Conservation (phyloP, 1,140 invertebrate genomes). For the Aphis craccivora region DNA sequence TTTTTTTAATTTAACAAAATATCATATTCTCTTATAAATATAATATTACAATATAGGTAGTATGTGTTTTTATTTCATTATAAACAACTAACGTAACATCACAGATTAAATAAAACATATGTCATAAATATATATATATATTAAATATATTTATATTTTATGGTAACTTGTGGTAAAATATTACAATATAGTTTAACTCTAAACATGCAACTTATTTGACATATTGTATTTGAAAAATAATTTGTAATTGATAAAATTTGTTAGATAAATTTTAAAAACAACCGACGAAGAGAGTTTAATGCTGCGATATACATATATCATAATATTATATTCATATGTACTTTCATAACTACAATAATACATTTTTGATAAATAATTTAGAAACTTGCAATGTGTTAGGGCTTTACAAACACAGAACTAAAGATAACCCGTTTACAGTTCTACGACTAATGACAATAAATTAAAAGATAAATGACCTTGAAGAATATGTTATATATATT, state of each 20-base stretch:
- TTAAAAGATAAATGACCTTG: too few relatives aligned
- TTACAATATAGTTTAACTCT: background rate
- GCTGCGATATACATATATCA: background rate
- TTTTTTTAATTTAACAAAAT: background rate
- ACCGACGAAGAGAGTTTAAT: background rate
- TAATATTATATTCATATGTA: too few relatives aligned
- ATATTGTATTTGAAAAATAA: background rate
- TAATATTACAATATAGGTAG: background rate
- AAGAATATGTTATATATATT: too few relatives aligned
- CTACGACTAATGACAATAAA: background rate
- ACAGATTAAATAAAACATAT: too few relatives aligned
- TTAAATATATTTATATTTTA: too few relatives aligned
- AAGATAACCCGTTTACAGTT: background rate
- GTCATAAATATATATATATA: too few relatives aligned
- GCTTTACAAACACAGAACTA: background rate
- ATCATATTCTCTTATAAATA: background rate
- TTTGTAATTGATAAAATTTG: conserved; percentile 30
- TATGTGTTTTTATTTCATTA: background rate
- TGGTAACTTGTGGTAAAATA: too few relatives aligned
- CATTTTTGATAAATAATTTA: background rate
- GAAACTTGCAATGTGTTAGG: background rate
- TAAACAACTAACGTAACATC: background rate
- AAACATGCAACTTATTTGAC: background rate
- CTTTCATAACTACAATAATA: background rate
- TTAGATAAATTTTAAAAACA: background rate